Conservation (phyloP, 2,113 vertebrate species). For the Peromyscus maniculatus region DNA sequence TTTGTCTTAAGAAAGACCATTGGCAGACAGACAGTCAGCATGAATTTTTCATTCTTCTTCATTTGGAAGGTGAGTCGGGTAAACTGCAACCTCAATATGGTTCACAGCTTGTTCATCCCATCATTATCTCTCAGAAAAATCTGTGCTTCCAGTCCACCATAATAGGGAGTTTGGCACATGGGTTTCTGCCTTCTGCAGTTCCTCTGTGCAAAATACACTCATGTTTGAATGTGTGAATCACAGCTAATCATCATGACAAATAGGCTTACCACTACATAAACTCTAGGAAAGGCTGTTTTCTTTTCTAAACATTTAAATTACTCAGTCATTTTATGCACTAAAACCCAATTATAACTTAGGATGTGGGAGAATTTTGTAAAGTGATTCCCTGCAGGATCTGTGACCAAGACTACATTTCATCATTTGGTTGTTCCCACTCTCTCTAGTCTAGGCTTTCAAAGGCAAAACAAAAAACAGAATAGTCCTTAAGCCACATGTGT, state of each 20-base stretch:
- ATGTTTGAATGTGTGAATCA: constrained; percentile 66
- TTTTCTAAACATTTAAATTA: constrained; percentile 86
- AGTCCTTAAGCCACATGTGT: background rate
- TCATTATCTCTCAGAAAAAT: constrained; percentile 21
- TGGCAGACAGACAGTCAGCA: background rate
- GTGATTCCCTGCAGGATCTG: constrained; percentile 65
- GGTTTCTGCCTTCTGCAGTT: background rate
- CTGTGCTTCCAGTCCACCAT: background rate
- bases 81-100: background rate
- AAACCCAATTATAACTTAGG: constrained; percentile 82
- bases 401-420: constrained; percentile 50
- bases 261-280: constrained; percentile 84
- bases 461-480: background rate
- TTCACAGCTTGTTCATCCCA: background rate
- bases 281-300: constrained; percentile 83
- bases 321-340: constrained; percentile 81
- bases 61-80: background rate
- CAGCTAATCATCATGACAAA: constrained; percentile 82
- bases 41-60: constrained; percentile 15
- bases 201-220: constrained; percentile 41
- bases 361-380: constrained; percentile 78
- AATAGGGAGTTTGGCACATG: constrained; percentile 47
- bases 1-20: background rate
- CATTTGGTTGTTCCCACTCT: constrained; percentile 36
- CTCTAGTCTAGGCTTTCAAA: background rate